Conservation (phyloP, 2,797 vertebrate genomes). For the Dermochelys coriacea region DNA sequence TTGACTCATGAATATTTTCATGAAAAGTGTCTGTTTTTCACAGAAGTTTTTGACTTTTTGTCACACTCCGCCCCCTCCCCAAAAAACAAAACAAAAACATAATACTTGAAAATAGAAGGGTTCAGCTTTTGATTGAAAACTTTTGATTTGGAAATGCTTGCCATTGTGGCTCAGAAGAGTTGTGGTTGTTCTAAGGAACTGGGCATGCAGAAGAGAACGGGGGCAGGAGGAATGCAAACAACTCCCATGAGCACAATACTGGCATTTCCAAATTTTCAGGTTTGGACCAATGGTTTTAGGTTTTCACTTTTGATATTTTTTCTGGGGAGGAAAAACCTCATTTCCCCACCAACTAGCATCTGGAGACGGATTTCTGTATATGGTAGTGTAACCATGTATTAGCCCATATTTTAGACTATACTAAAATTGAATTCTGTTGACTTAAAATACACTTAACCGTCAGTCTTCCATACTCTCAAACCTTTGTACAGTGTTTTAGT, state of each 20-base stretch:
- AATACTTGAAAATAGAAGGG: conserved; percentile 25
- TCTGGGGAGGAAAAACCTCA: background rate
- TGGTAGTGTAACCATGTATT: background rate
- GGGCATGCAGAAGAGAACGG: background rate
- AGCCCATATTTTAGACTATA: background rate
- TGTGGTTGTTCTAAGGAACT: conserved; percentile 36
- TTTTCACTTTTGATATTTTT: background rate
- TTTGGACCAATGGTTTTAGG: background rate
- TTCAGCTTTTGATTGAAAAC: conserved; percentile 37
- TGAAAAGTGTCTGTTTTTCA: conserved; percentile 2
- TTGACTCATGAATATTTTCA: conserved; percentile 28
- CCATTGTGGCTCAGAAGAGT: conserved; percentile 39
- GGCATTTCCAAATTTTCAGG: background rate
- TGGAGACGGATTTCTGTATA: background rate
- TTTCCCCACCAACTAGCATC: conserved; percentile 26
- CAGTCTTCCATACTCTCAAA: conserved; percentile 20
- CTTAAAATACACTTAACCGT: conserved; percentile 1
- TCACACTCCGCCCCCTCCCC: background rate
- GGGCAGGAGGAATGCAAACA: background rate
- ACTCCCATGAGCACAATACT: background rate
- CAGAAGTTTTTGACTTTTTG: conserved; percentile 42
- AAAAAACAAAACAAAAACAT: background rate
- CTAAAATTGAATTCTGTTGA: conserved; percentile 22
- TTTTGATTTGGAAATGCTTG: conserved; percentile 62
- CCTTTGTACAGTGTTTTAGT: conserved; percentile 6